phyloP scores from a whole-genome alignment of 2,888 invertebrate species.

The Drosophila siamana region DNA sequence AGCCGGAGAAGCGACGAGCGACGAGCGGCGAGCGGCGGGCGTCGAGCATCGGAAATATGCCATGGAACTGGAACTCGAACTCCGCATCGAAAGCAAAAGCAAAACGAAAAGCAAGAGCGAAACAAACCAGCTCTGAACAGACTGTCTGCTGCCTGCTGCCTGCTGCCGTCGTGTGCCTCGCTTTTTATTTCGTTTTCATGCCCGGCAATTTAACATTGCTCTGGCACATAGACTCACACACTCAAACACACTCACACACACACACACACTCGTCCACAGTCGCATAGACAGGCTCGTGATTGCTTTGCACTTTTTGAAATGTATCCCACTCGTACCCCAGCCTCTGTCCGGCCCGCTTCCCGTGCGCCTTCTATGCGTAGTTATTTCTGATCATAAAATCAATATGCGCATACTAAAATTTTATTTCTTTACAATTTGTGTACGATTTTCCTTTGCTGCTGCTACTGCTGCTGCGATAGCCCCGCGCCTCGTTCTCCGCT shows the following conservation, averaged over 20 bases:
- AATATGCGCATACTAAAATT: slow-evolving; percentile 82
- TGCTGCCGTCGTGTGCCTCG: slow-evolving; percentile 13
- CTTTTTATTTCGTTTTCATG: slow-evolving; percentile 61
- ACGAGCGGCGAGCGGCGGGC: background rate
- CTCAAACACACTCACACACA: slow-evolving; percentile 21
- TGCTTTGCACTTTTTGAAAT: slow-evolving; percentile 77
- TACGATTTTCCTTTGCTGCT: slow-evolving; percentile 65
- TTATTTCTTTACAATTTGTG: slow-evolving; percentile 81
- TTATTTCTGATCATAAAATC: slow-evolving; percentile 81
- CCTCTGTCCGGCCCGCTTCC: background rate
- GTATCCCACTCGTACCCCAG: slow-evolving; percentile 5
- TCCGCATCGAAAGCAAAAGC: slow-evolving; percentile 13
- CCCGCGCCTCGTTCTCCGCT: slow-evolving; percentile 2
- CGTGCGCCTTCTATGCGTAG: slow-evolving; percentile 65
- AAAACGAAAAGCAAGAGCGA: background rate
- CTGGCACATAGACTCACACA: slow-evolving; percentile 31
- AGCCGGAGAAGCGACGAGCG: slow-evolving; percentile 1
- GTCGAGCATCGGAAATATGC: slow-evolving; percentile 22
- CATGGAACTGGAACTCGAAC: slow-evolving; percentile 33
- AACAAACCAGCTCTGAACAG: background rate
- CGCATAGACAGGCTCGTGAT: slow-evolving; percentile 59
- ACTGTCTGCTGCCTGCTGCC: background rate
- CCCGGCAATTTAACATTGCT: slow-evolving; percentile 49
- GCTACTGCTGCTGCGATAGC: background rate
- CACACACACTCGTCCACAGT: slow-evolving; percentile 10